These are phyloP conservation scores for Rhingia rostrata DNA, from an alignment of 2,888 invertebrate species.

Conservation along the genomic window DNA sequence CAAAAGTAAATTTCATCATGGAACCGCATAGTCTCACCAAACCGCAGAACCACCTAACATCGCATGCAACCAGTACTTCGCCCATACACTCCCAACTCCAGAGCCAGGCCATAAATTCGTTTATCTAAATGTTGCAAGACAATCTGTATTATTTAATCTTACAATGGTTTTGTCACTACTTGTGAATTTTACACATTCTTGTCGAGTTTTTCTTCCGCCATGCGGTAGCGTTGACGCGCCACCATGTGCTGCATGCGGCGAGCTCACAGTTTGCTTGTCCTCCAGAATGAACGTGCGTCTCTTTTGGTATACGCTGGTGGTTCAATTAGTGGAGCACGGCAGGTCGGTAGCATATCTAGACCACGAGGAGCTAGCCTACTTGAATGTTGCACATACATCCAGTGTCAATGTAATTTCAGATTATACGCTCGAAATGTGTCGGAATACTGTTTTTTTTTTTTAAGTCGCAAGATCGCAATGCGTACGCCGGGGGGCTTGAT, in stretches of 20 bases:
- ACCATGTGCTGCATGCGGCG: slow-evolving; percentile 24
- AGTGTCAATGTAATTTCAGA: slow-evolving; percentile 50
- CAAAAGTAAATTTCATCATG: slow-evolving; percentile 52
- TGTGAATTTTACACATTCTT: slow-evolving; percentile 70
- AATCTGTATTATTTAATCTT: slow-evolving; percentile 66
- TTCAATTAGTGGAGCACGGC: slow-evolving; percentile 44
- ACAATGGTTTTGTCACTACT: slow-evolving; percentile 72
- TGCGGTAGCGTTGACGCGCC: slow-evolving; percentile 18
- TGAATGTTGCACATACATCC: slow-evolving; percentile 9
- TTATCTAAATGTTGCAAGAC: slow-evolving; percentile 66
- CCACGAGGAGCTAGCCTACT: neutral
- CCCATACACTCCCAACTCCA: slow-evolving; percentile 2
- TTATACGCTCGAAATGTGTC: slow-evolving; percentile 40
- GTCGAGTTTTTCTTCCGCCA: slow-evolving; percentile 61
- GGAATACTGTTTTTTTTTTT: slow-evolving; percentile 2
- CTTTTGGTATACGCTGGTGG: slow-evolving; percentile 15
- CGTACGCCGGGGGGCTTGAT: neutral
- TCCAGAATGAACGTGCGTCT: slow-evolving; percentile 50
- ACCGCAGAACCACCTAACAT: neutral
- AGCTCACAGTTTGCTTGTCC: slow-evolving; percentile 31
- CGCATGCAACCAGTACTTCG: neutral
- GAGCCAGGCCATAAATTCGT: slow-evolving; percentile 59
- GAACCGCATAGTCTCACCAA: slow-evolving; percentile 7
- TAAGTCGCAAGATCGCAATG: slow-evolving; percentile 1
- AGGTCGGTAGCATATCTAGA: slow-evolving; percentile 19